phyloP scores from a whole-genome alignment of 2,113 vertebrate species.

The Paedocypris sp. region DNA sequence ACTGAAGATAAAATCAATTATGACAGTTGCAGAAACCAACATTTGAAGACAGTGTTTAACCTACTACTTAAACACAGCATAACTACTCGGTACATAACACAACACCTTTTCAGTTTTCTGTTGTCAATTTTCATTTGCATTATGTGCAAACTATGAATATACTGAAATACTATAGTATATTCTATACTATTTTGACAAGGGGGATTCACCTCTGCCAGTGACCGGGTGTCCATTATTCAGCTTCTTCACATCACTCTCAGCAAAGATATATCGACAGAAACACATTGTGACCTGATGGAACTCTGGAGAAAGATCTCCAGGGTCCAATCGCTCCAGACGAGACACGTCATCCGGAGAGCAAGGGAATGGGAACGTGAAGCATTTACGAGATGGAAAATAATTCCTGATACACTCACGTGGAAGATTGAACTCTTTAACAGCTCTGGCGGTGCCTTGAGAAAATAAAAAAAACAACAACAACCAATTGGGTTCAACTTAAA shows the following conservation, averaged over 20 bases:
- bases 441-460: neutral
- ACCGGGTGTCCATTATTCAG: constrained; percentile 34
- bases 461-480: neutral
- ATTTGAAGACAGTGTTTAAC: too few relatives aligned
- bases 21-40: too few relatives aligned
- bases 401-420: constrained; percentile 38
- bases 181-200: too few relatives aligned
- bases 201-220: constrained; percentile 40
- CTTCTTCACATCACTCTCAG: constrained; percentile 26
- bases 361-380: constrained; percentile 36
- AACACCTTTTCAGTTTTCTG: neutral
- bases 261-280: constrained; percentile 40
- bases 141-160: too few relatives aligned
- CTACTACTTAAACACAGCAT: too few relatives aligned
- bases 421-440: constrained; percentile 27
- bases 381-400: constrained; percentile 41
- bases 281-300: constrained; percentile 23
- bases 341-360: constrained; percentile 24
- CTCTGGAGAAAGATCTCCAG: constrained; percentile 14
- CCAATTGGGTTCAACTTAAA: neutral
- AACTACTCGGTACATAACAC: neutral
- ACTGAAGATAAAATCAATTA: too few relatives aligned
- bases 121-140: too few relatives aligned
- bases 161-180: too few relatives aligned
- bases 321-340: constrained; percentile 31